phyloP scores from a whole-genome alignment of 1,140 invertebrate genomes.

The Diachasmimorpha longicaudata region DNA sequence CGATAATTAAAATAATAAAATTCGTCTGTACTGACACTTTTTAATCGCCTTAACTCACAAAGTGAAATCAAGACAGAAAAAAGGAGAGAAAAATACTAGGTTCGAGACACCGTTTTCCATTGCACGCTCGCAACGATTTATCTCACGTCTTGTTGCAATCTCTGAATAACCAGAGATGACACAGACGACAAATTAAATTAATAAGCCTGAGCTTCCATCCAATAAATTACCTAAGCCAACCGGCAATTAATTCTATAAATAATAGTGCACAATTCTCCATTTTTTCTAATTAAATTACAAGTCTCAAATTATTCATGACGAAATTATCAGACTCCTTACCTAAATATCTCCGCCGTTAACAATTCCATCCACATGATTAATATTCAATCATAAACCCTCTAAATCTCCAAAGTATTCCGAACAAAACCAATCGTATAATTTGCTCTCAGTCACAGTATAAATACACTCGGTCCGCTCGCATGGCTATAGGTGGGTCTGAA shows the following conservation, averaged over 20 bases:
- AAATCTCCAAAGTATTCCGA: background rate
- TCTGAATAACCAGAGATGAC: background rate
- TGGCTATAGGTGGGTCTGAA: conserved; percentile 57
- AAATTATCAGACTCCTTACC: background rate
- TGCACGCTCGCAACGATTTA: background rate
- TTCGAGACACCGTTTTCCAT: conserved; percentile 1
- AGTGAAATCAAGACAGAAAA: background rate
- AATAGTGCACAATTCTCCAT: background rate
- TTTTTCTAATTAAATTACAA: background rate
- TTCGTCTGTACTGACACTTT: background rate
- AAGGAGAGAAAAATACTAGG: background rate
- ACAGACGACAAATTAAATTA: background rate
- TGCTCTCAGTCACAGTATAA: background rate
- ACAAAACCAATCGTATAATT: background rate
- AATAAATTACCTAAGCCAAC: conserved; percentile 2
- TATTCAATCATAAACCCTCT: background rate
- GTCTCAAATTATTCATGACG: background rate
- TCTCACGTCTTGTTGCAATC: background rate
- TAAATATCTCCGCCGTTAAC: background rate
- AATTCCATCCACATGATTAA: background rate
- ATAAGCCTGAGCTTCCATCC: background rate
- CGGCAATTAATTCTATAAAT: background rate
- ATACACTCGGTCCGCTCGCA: conserved; percentile 3
- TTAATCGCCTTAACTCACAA: background rate
- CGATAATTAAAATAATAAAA: background rate